These are phyloP conservation scores for Cuniculus paca DNA, from an alignment of 2,797 vertebrate genomes.

Conservation along the genomic window DNA sequence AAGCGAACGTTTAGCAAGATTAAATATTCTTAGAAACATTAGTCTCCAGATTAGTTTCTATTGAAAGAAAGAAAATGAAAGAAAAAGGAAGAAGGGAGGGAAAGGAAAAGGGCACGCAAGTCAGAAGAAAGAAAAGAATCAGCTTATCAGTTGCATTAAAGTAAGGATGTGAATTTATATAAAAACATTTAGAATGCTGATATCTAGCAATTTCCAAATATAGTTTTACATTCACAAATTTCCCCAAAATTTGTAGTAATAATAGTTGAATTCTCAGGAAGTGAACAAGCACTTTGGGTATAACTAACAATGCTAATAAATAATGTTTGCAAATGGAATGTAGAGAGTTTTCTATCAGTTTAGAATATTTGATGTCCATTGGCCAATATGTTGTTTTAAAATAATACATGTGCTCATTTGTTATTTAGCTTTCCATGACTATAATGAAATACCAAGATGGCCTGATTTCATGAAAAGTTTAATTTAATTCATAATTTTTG, in stretches of 20 bases:
- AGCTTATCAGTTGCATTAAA: neutral
- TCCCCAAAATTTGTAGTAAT: neutral
- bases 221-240: neutral
- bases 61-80: neutral
- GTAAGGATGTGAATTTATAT: neutral
- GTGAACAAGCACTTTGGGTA: neutral
- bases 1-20: neutral
- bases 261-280: slow-evolving; percentile 2
- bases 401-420: neutral
- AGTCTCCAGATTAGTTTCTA: neutral
- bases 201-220: neutral
- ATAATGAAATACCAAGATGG: neutral
- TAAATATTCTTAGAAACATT: neutral
- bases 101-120: neutral
- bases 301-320: neutral
- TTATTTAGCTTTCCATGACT: neutral
- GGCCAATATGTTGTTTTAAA: neutral
- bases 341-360: neutral
- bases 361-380: neutral
- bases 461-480: neutral
- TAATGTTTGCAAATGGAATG: neutral
- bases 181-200: neutral
- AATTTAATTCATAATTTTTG: neutral
- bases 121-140: neutral
- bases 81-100: too few species aligned